Evolutionary conservation across 2,113 vertebrate genomes (phyloP), one percentile per base, ranked within the genome.

Genomic region (Equus quagga): DNA sequence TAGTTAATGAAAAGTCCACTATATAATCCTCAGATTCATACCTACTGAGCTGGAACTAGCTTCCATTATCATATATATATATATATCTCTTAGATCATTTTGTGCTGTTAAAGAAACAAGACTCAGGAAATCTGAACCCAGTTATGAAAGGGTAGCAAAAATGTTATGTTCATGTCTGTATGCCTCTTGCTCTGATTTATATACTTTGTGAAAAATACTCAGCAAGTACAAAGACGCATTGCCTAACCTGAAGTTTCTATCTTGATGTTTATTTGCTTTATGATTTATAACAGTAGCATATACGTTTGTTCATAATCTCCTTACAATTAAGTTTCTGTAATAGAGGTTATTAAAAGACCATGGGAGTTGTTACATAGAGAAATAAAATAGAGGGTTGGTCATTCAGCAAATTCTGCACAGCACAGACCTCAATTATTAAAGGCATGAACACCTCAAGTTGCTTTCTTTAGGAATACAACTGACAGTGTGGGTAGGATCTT

Each of bases 1-100:
- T 97, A 62, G 70, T 98, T 83, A 96, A 84, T 93, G 81, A 96
- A 33, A 21, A 51, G 26, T 21, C 49, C 33, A 36, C 80, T 96
- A 49, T 95, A 91, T 88, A 96, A 51, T 96, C 85, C 90, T 98
- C 31, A 95, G n/a, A 97, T 98, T 98, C 49, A 84, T 97, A 64
- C 70, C 72, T 97, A 2, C 97, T 98, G 80, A 65, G 70, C 88
- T 91, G 0, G 0, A 97, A 89, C 23, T 96, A 96, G 0, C 19
- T 84, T 65, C 64, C 4, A 28, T 92, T 73, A 46, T n/a, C 31
- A 12, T 14, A 24, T 36, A 31, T 44, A 2, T 82, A 36, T 41
- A 6, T 80, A 36, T 41, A 8, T 69, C 2, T 54, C 13, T 54
- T 41, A 70, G 56, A 26, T 51, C 31, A 36, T 41, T 78, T 97